phyloP scores from a whole-genome alignment of 2,888 invertebrate species.

The Alviniconcha strummeri region DNA sequence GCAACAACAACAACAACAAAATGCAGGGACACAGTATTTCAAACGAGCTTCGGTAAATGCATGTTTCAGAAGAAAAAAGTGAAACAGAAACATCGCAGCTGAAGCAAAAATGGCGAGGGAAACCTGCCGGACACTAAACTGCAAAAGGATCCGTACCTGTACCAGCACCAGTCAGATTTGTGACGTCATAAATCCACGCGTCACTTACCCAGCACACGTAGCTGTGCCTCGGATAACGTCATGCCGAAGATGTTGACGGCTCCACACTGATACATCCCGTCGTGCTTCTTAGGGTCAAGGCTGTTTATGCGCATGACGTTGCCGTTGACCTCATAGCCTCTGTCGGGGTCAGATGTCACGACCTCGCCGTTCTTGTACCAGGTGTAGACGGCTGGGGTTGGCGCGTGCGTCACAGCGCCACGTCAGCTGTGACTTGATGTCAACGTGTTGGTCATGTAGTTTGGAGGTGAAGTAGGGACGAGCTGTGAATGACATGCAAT shows the following conservation, averaged over 20 bases:
- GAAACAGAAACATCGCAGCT: no score
- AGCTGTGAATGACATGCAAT: slow-evolving; percentile 49
- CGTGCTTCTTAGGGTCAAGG: slow-evolving; percentile 78
- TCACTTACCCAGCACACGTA: slow-evolving; percentile 87
- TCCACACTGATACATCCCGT: slow-evolving; percentile 96
- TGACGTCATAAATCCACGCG: background rate
- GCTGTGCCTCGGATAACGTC: slow-evolving; percentile 90
- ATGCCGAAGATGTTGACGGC: slow-evolving; percentile 91
- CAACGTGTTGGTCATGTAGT: slow-evolving; percentile 65
- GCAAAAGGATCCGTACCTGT: no score
- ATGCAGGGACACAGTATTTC: no score
- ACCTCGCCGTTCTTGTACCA: slow-evolving; percentile 63
- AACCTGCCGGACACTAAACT: no score
- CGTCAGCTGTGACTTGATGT: slow-evolving; percentile 60
- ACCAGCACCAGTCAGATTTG: no score
- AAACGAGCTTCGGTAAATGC: no score
- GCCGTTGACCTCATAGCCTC: slow-evolving; percentile 41
- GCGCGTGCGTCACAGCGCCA: slow-evolving; percentile 69
- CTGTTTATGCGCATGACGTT: slow-evolving; percentile 53
- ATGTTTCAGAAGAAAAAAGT: no score
- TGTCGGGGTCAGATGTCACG: slow-evolving; percentile 38
- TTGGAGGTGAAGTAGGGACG: slow-evolving; percentile 69
- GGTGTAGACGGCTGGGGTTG: slow-evolving; percentile 50
- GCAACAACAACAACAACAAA: no score
- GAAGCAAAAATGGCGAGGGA: no score